These are phyloP conservation scores for Dermochelys coriacea DNA, from an alignment of 2,797 vertebrate genomes.

Conservation along the genomic window DNA sequence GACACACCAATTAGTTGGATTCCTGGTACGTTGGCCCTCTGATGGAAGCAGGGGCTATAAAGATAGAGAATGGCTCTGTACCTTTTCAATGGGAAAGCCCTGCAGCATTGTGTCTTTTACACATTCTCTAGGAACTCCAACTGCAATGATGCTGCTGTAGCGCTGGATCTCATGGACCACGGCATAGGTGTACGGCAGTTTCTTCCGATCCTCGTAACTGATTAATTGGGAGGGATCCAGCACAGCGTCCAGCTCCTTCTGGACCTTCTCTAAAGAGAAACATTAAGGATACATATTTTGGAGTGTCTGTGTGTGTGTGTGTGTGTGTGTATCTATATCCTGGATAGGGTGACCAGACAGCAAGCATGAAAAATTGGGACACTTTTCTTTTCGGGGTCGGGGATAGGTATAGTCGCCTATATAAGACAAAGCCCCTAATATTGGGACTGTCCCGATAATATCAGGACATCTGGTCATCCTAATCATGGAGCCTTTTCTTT, in stretches of 20 bases:
- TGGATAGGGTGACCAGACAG: too few species aligned
- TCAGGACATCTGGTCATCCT: too few species aligned
- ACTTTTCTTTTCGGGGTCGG: too few species aligned
- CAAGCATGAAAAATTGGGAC: too few species aligned
- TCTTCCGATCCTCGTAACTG: conserved; percentile 30
- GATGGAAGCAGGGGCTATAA: background rate
- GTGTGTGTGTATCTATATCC: background rate
- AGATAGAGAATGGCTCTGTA: background rate
- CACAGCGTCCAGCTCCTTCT: conserved; percentile 61
- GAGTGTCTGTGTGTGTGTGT: background rate
- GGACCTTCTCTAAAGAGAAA: conserved; percentile 59
- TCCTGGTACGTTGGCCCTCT: too few species aligned
- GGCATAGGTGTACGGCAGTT: conserved; percentile 53
- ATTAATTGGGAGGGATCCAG: conserved; percentile 19
- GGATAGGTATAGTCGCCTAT: too few species aligned
- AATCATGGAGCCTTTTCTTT: too few species aligned
- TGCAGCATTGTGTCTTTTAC: conserved; percentile 49
- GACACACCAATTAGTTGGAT: too few species aligned
- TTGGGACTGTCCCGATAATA: too few species aligned
- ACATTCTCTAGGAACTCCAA: conserved; percentile 15
- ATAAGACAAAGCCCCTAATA: too few species aligned
- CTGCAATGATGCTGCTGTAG: conserved; percentile 52
- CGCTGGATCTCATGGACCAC: conserved; percentile 67
- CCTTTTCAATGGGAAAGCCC: conserved; percentile 50
- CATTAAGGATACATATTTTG: background rate